These are phyloP conservation scores for Caenorhabditis japonica DNA, from an alignment of 2,888 invertebrate genomes.

Conservation along the genomic window DNA sequence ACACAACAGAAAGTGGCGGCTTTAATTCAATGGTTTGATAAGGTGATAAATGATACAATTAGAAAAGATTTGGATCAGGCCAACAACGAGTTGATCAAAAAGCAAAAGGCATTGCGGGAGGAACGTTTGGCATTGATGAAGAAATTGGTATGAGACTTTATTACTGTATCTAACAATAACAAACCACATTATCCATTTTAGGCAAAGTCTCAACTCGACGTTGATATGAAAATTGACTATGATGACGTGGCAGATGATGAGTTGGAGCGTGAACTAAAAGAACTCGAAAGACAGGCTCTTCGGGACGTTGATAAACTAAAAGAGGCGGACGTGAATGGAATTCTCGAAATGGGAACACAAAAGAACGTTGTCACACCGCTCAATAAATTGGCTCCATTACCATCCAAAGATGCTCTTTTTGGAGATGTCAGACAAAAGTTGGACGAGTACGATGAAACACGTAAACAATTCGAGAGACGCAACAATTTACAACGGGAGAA, in stretches of 20 bases:
- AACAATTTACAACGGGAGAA: slow-evolving; percentile 71
- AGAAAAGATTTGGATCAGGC: slow-evolving; percentile 79
- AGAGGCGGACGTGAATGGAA: slow-evolving; percentile 64
- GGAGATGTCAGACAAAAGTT: slow-evolving; percentile 77
- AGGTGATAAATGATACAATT: slow-evolving; percentile 80
- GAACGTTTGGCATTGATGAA: slow-evolving; percentile 80
- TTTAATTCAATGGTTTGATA: slow-evolving; percentile 80
- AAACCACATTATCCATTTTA: too few relatives aligned
- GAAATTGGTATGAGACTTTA: slow-evolving; percentile 76
- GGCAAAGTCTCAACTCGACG: slow-evolving; percentile 74
- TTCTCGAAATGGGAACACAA: slow-evolving; percentile 72
- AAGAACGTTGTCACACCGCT: slow-evolving; percentile 75
- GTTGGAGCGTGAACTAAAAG: slow-evolving; percentile 75
- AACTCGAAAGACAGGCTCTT: slow-evolving; percentile 76
- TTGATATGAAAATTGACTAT: slow-evolving; percentile 75
- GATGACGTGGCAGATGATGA: slow-evolving; percentile 75
- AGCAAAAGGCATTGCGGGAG: slow-evolving; percentile 78
- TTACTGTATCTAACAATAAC: too few relatives aligned
- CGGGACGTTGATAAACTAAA: slow-evolving; percentile 73
- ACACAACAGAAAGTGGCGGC: slow-evolving; percentile 79
- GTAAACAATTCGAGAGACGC: slow-evolving; percentile 70
- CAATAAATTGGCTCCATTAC: slow-evolving; percentile 79
- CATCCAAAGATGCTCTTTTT: slow-evolving; percentile 79
- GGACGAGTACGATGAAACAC: slow-evolving; percentile 70
- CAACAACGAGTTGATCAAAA: slow-evolving; percentile 78